Base-by-base conservation (phyloP, 2,113 vertebrate genomes). In the Chaetorhynchus papuensis region DNA sequence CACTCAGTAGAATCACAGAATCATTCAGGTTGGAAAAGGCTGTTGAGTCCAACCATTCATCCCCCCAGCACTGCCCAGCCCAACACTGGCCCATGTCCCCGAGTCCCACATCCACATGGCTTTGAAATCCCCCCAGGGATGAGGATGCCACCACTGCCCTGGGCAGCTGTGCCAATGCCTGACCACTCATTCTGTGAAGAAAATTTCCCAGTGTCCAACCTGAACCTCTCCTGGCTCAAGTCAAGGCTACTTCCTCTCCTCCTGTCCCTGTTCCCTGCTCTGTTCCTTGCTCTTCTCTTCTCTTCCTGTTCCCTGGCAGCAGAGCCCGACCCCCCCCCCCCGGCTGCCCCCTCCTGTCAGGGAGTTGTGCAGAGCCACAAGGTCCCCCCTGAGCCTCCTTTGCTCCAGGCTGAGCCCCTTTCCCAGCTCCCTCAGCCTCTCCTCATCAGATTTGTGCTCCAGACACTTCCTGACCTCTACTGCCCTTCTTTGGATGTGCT, bases 141-240 rank as follows among this genome's bases (percentile, higher is more conserved):
- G 23, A 21, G 9, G 23, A 28, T 27, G 14, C 18, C 33, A 53
- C 1, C 60, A 28, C 15, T 52, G 27, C 18, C 13, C 33, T 30
- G 24, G 33, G n/a, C 23, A 68, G 45, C 44, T 66, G 19, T 60
- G 39, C 6, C 28, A 52, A 9, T 7, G 19, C 27, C 4, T n/a
- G 28, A 33, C 4, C 20, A 45, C 13, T 3, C 69, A 15, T 45
- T 60, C 28, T 8, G 13, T 15, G 37, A 82, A 39, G 11, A 52
- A 15, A n/a, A n/a, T 60, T 60, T 22, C n/a, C 8, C 10, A 39
- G 2, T 30, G 47, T n/a, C 23, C 33, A 45, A 5, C 6, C 10
- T 41, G 6, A 30, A 0, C 14, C 30, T n/a, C 1, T 1, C 11
- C 61, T 12, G 3, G 15, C 0, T 0, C 45, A 60, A 4, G 15